Evolutionary conservation across 2,797 vertebrate species (phyloP).

Genomic region (Halcyon smyrnensis): DNA sequence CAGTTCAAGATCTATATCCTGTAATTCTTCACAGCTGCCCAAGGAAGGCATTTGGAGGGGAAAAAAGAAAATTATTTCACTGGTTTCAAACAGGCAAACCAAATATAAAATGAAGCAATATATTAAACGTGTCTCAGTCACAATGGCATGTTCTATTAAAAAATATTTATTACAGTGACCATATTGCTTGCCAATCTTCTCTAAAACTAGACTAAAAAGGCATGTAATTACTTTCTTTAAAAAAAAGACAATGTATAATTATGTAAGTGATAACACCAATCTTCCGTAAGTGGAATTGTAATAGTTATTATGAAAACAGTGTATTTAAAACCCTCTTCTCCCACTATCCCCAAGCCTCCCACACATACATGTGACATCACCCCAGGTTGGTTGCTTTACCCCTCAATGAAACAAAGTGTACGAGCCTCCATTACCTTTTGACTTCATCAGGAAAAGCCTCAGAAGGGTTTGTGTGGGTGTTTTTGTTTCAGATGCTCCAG

Average conservation of each 20-base stretch:
- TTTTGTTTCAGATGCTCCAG: conserved; percentile 66
- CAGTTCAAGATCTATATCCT: conserved; percentile 91
- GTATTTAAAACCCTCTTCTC: not conserved
- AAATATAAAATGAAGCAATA: not conserved
- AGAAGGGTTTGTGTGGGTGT: conserved; percentile 47
- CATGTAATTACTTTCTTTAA: not conserved
- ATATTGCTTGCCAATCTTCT: not conserved
- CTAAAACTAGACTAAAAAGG: not conserved
- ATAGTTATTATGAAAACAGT: not conserved
- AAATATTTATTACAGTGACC: not conserved
- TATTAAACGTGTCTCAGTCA: not conserved
- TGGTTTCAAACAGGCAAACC: not conserved
- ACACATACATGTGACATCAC: not conserved
- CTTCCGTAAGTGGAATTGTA: not conserved
- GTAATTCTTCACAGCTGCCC: conserved; percentile 91
- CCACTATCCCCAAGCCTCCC: not conserved
- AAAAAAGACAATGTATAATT: not conserved
- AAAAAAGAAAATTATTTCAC: conserved; percentile 21
- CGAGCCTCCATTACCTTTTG: conserved; percentile 68
- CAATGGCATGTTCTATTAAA: not conserved
- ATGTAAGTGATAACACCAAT: not conserved
- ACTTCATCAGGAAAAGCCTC: conserved; percentile 67
- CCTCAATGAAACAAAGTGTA: conserved; percentile 31
- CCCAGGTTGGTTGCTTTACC: not conserved
- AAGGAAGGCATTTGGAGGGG: conserved; percentile 8